Evolutionary conservation across 2,113 vertebrate genomes (phyloP).

Genomic region (Carassius auratus): DNA sequence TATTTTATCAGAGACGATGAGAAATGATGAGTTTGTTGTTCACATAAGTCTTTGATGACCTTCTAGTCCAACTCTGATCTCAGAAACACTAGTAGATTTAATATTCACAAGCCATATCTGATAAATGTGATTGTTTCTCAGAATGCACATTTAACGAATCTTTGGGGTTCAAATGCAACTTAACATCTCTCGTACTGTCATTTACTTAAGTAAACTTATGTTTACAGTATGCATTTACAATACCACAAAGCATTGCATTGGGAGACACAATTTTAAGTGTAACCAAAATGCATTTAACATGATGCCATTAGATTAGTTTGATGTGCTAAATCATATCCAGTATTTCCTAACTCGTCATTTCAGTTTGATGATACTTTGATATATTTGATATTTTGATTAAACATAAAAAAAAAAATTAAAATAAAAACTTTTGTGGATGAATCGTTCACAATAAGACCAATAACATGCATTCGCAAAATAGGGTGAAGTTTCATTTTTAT

Average conservation of each 20-base stretch:
- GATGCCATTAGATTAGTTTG: no score
- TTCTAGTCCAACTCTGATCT: slow-evolving; percentile 81
- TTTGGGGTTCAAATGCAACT: neutral
- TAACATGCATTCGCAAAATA: neutral
- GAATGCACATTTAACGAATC: neutral
- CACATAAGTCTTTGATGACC: slow-evolving; percentile 68
- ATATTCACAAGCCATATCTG: neutral
- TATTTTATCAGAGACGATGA: slow-evolving; percentile 43
- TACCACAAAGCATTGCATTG: no score
- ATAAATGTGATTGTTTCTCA: neutral
- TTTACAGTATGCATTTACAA: no score
- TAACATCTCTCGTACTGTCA: neutral
- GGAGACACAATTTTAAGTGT: no score
- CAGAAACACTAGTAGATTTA: neutral
- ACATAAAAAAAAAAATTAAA: no score
- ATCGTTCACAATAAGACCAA: neutral
- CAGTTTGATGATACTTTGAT: no score
- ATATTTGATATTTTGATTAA: no score
- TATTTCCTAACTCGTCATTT: no score
- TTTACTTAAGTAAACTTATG: no score
- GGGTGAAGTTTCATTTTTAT: neutral
- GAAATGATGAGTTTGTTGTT: slow-evolving; percentile 72
- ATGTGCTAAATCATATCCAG: no score
- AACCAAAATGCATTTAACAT: no score
- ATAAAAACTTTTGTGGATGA: neutral